phyloP scores from a whole-genome alignment of 2,113 vertebrate species.

The Globicephala melas region DNA sequence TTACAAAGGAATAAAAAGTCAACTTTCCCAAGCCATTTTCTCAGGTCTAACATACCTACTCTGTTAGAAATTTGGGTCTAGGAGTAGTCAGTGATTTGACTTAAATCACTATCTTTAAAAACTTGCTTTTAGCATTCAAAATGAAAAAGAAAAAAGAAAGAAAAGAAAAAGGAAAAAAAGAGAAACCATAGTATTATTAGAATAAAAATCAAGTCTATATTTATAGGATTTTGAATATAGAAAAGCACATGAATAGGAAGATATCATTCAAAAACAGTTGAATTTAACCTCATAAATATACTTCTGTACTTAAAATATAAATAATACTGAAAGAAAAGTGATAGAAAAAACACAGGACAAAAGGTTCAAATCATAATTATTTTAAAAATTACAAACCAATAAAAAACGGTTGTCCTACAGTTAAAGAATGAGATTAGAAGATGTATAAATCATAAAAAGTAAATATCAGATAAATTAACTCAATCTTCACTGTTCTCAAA shows the following conservation, averaged over 20 bases:
- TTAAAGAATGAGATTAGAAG: background rate
- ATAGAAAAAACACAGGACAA: background rate
- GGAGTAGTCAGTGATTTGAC: background rate
- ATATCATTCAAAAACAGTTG: background rate
- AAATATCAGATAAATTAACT: background rate
- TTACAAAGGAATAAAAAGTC: background rate
- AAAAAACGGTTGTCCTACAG: background rate
- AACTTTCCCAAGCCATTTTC: background rate
- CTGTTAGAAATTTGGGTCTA: background rate
- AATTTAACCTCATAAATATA: background rate
- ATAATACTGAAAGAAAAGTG: background rate
- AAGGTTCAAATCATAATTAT: background rate
- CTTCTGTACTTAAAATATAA: background rate
- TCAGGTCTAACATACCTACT: background rate
- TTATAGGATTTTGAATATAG: background rate
- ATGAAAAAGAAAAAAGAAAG: background rate
- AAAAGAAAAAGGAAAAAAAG: background rate
- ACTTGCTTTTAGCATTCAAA: background rate
- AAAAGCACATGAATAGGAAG: background rate
- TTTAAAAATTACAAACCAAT: background rate
- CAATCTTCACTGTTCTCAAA: background rate
- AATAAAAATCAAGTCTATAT: background rate
- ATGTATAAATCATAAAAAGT: background rate
- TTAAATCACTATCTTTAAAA: background rate
- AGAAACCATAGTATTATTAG: background rate